Evolutionary conservation across 2,113 vertebrate genomes (phyloP), one percentile per base, ranked within the genome.

Genomic region (Cathartes aura): DNA sequence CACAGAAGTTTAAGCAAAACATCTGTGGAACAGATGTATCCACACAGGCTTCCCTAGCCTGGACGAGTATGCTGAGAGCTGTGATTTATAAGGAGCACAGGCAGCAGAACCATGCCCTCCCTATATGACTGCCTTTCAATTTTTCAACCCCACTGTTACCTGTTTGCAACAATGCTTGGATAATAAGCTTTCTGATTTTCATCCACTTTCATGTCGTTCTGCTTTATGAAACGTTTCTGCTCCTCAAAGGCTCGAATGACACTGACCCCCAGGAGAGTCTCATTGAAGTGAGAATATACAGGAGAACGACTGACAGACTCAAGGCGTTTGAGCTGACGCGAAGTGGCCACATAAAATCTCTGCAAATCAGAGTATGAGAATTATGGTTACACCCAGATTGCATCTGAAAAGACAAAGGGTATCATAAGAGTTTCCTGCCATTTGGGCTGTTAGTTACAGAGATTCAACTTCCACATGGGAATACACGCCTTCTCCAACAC

Each of bases 121-220:
- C 24, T 17, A 20, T 12, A 1, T 2, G 40, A n/a, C 22, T 18
- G 21, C 19, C 30, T 58, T 9, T 29, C 64, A 50, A 0, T 2
- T 12, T 17, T 43, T 50, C 79, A 62, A 8, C 18, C 70, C 45
- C 40, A 40, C 21, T 2, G 36, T 81, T 93, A 99, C 99, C 99
- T 98, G 98, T 99, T 99, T 34, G 99, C 99, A n/a, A 99, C 99
- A 12, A 99, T 99, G 98, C 99, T 98, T 34, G 99, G 99, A 83
- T 98, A 99, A 86, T 99, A 99, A 34, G 99, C 99, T 96, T 99
- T 99, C 98, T 99, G 99, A 94, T 99, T 99, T 93, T 99, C 98
- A 80, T 99, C 99, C 93, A 99, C 99, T 32, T 99, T 98, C 64
- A 93, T 66, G 96, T 99, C 99, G 0, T 99, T 99, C 97, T 99